Evolutionary conservation across 2,888 invertebrate genomes (phyloP).

Genomic region (Drosophila austrosaltans): DNA sequence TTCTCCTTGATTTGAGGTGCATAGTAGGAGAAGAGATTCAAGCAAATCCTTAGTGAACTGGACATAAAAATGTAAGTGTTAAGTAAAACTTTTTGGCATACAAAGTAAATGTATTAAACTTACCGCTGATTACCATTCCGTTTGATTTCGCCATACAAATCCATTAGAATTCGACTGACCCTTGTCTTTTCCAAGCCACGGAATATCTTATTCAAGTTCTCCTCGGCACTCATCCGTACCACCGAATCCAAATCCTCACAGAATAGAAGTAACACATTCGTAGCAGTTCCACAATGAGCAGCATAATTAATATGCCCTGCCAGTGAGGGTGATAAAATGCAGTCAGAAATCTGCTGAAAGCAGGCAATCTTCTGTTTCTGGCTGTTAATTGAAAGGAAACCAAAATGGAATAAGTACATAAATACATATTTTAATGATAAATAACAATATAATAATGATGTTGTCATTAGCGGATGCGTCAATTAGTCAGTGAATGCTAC

Average conservation of each 20-base stretch:
- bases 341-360: constrained; percentile 89
- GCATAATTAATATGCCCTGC: constrained; percentile 86
- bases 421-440: neutral
- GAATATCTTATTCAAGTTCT: constrained; percentile 91
- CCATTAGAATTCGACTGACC: constrained; percentile 90
- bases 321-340: constrained; percentile 85
- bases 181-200: constrained; percentile 88
- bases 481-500: neutral
- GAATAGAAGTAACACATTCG: constrained; percentile 88
- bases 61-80: constrained; percentile 19
- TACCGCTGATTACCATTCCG: constrained; percentile 87
- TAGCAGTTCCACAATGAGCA: constrained; percentile 88
- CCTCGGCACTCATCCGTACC: constrained; percentile 91
- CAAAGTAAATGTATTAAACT: neutral
- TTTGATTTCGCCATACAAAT: constrained; percentile 92
- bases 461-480: constrained; percentile 45
- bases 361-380: constrained; percentile 90
- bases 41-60: constrained; percentile 89
- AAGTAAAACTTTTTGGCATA: neutral
- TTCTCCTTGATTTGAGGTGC: constrained; percentile 90
- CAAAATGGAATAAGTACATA: neutral
- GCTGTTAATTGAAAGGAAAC: constrained; percentile 80
- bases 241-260: constrained; percentile 92
- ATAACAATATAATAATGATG: constrained; percentile 18
- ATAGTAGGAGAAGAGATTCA: constrained; percentile 90